These are phyloP conservation scores for Erythrolamprus reginae DNA, from an alignment of 2,113 vertebrate genomes.

Conservation along the genomic window DNA sequence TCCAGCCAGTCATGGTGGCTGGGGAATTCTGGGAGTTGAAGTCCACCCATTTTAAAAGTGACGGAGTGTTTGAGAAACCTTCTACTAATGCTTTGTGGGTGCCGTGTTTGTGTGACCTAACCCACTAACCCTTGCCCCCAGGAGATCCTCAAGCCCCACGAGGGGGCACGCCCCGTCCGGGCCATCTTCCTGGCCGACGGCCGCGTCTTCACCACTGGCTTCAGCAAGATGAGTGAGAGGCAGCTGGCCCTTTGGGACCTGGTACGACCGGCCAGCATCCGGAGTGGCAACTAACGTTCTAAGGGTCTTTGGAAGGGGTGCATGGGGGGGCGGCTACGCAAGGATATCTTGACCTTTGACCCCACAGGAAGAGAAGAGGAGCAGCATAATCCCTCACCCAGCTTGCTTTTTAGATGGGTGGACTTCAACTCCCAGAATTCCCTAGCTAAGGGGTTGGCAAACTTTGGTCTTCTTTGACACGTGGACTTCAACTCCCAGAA, in stretches of 20 bases:
- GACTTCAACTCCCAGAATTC: neutral
- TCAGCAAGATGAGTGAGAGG: slow-evolving; percentile 80
- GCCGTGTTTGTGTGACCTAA: neutral
- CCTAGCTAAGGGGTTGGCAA: too few species aligned
- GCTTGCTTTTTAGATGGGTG: too few species aligned
- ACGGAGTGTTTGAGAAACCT: neutral
- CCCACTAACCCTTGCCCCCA: slow-evolving; percentile 35
- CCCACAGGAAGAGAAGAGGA: neutral
- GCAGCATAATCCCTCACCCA: too few species aligned
- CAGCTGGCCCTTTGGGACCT: slow-evolving; percentile 78
- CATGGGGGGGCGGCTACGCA: neutral
- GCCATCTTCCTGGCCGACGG: slow-evolving; percentile 74
- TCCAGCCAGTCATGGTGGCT: neutral
- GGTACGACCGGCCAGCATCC: slow-evolving; percentile 61
- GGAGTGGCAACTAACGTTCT: neutral
- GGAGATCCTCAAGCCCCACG: slow-evolving; percentile 76
- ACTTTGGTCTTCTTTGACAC: too few species aligned
- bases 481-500: neutral
- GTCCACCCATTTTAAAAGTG: too few species aligned
- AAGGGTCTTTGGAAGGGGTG: neutral
- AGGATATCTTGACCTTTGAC: neutral
- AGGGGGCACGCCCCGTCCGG: slow-evolving; percentile 73
- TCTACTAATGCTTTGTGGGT: neutral
- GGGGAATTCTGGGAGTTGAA: neutral
- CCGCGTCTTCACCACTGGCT: slow-evolving; percentile 78